These are phyloP conservation scores for Melanogrammus aeglefinus DNA, from an alignment of 2,797 vertebrate species.

Conservation along the genomic window DNA sequence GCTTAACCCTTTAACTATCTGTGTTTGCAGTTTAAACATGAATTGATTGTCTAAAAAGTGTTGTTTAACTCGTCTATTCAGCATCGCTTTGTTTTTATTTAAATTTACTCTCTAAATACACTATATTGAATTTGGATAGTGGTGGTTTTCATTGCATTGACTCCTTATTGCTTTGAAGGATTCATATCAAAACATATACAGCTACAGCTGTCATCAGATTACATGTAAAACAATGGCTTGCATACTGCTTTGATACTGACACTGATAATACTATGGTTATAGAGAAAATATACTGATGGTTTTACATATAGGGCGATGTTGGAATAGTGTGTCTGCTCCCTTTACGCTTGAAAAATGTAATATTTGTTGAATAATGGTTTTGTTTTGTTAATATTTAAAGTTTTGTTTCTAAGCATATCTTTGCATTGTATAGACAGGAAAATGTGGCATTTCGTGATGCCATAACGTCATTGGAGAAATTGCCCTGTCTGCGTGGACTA, in stretches of 20 bases:
- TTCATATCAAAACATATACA: not conserved
- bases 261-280: not conserved
- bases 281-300: too few species aligned
- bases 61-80: too few species aligned
- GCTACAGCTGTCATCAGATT: too few species aligned
- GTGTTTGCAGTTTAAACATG: not conserved
- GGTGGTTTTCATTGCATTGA: not conserved
- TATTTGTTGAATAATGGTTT: not conserved
- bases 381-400: not conserved
- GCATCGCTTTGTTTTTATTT: not conserved
- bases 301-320: not conserved
- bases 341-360: not conserved
- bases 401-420: slow-evolving; percentile 8
- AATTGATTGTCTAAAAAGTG: too few species aligned
- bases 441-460: slow-evolving; percentile 86
- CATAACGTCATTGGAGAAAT: slow-evolving; percentile 82
- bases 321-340: not conserved
- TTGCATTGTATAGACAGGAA: slow-evolving; percentile 78
- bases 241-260: not conserved
- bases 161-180: not conserved
- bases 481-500: slow-evolving; percentile 85
- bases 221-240: not conserved
- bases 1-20: not conserved
- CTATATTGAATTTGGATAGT: not conserved
- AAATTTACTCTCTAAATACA: not conserved